phyloP scores from a whole-genome alignment of 2,797 vertebrate species.

The Furcifer pardalis region DNA sequence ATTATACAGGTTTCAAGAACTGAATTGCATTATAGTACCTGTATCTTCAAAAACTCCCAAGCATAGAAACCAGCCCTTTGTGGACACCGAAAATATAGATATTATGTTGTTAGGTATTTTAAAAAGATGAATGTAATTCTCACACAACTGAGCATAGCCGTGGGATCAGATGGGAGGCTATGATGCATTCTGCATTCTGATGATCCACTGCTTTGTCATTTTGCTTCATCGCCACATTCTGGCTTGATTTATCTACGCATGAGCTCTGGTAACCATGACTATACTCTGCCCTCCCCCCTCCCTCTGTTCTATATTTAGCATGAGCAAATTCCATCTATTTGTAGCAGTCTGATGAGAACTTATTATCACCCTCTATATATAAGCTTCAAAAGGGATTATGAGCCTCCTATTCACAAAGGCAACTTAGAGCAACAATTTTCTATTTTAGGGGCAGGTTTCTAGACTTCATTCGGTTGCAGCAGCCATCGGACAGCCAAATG shows the following conservation, averaged over 20 bases:
- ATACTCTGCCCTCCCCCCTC: neutral
- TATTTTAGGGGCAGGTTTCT: neutral
- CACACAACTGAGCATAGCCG: neutral
- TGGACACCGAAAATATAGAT: neutral
- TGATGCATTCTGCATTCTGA: neutral
- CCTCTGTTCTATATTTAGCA: slow-evolving; percentile 35
- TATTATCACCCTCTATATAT: slow-evolving; percentile 43
- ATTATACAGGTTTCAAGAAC: neutral
- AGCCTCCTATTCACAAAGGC: neutral
- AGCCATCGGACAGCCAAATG: neutral
- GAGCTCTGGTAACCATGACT: neutral
- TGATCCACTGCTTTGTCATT: neutral
- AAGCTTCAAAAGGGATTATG: neutral
- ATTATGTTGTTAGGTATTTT: neutral
- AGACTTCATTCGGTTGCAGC: neutral
- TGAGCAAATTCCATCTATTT: slow-evolving; percentile 37
- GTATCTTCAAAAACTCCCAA: neutral
- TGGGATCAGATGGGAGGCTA: neutral
- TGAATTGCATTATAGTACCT: neutral
- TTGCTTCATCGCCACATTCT: neutral
- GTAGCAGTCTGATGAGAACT: slow-evolving; percentile 29
- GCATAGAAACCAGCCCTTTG: neutral
- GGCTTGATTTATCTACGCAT: neutral
- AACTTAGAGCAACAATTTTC: neutral
- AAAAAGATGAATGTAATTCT: neutral